Evolutionary conservation across 1,140 invertebrate species (phyloP).

Genomic region (Heliconius himera): DNA sequence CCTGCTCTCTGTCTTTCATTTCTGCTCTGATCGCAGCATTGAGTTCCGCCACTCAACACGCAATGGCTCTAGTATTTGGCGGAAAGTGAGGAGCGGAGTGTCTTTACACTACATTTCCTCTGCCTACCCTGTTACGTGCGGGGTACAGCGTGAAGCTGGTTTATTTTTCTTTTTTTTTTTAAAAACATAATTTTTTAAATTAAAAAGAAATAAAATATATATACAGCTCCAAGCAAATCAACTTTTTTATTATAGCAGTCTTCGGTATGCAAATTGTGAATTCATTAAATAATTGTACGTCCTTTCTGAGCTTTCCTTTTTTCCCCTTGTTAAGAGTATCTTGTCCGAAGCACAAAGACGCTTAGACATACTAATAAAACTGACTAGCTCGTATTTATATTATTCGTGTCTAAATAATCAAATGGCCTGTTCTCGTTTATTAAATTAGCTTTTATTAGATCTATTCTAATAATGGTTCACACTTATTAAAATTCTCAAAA

Average conservation of each 20-base stretch:
- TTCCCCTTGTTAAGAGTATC: constrained; percentile 63
- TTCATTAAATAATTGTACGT: constrained; percentile 4
- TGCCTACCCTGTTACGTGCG: too few relatives aligned
- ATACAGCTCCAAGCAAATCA: constrained; percentile 44
- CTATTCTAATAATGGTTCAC: not conserved
- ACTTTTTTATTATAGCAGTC: constrained; percentile 52
- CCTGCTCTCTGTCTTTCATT: too few relatives aligned
- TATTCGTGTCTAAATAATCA: constrained; percentile 34
- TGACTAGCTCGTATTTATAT: constrained; percentile 43
- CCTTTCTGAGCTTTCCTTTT: constrained; percentile 57
- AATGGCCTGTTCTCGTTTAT: constrained; percentile 24
- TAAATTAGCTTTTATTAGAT: constrained; percentile 26
- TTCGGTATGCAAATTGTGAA: constrained; percentile 72
- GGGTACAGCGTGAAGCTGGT: not conserved
- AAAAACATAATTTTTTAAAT: not conserved
- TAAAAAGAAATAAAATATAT: not conserved
- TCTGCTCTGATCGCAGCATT: too few relatives aligned
- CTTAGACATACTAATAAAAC: constrained; percentile 51
- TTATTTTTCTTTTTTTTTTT: not conserved
- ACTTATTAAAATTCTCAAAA: not conserved
- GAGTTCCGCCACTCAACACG: too few relatives aligned
- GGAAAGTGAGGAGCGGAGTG: too few relatives aligned
- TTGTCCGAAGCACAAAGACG: constrained; percentile 46
- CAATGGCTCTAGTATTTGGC: too few relatives aligned
- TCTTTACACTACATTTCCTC: too few relatives aligned